Base-by-base conservation (phyloP, 2,888 invertebrate species). In the Chelonus formosanus region DNA sequence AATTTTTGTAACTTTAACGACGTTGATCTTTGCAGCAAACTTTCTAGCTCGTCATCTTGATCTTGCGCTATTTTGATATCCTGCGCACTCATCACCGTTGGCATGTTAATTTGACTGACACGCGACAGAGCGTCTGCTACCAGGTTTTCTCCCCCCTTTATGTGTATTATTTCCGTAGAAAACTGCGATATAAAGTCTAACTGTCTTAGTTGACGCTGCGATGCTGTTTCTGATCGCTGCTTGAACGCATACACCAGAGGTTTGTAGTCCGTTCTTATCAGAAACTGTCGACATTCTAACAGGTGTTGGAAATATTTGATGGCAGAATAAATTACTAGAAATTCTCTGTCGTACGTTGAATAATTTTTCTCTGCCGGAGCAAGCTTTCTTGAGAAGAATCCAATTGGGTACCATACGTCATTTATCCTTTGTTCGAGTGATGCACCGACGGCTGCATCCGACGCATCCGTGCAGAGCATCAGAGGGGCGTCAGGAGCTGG, bases 51-150 rank as follows among this genome's bases (percentile, higher is more conserved):
- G 0, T 61, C 65, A 32, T 74, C 73, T 0, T 34, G 5, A 2
- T 44, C 32, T 53, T 74, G 71, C 6, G 45, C 69, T 4, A n/a
- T 8, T 3, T 31, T 20, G 8, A 73, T 20, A 1, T 70, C 69
- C 7, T 62, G 44, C 0, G 69, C 67, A 3, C 67, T 63, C 3
- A 70, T n/a, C 0, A 67, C 53, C 1, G 59, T 66, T 0, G 69
- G 70, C 68, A 70, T 68, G 4, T 67, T n/a, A 8, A 68, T 68
- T 5, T 58, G 35, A 3, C 69, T 55, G 4, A 71, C n/a, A 0
- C 71, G 68, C 2, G 71, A 71, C n/a, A 73, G 59, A 3, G 72
- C 67, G 57, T 75, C 74, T 0, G 73, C 73, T 2, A 73, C 67
- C 0, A 60, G 54, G 59, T 73, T 75, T 8, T 73, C 73, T 2